A percentile compares a stretch with the other conserved stretches of the same genome.
Evolutionary conservation across 2,797 vertebrate genomes (phyloP).

Genomic region (Tympanoctomys barrerae): DNA sequence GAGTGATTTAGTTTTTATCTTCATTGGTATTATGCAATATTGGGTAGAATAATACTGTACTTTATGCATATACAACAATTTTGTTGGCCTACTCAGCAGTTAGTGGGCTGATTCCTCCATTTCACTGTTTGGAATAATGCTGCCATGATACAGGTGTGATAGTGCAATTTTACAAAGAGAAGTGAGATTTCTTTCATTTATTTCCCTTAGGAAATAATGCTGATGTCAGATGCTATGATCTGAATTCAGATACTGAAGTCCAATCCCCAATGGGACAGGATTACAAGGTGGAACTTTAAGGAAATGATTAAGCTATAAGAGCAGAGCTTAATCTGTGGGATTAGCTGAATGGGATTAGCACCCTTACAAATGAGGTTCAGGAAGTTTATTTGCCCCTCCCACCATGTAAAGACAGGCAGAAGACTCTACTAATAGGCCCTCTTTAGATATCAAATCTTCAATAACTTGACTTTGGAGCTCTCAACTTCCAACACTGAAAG

Average conservation of each 20-base stretch:
- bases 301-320: background rate
- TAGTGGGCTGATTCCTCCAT: background rate
- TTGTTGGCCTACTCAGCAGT: background rate
- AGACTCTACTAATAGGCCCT: background rate
- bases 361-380: background rate
- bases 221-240: background rate
- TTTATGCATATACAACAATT: background rate
- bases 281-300: background rate
- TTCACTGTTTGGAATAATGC: background rate
- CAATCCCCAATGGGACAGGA: background rate
- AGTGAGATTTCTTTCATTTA: background rate
- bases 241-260: background rate
- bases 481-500: background rate
- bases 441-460: background rate
- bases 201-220: background rate
- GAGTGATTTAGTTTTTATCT: background rate
- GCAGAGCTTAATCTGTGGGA: no score
- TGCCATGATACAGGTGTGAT: background rate
- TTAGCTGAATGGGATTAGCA: background rate
- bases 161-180: slow-evolving; percentile 8
- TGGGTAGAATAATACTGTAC: background rate
- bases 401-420: background rate
- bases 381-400: background rate
- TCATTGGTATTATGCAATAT: background rate
- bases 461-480: background rate